Conservation (phyloP, 2,113 vertebrate genomes). For the Craseonycteris thonglongyai region DNA sequence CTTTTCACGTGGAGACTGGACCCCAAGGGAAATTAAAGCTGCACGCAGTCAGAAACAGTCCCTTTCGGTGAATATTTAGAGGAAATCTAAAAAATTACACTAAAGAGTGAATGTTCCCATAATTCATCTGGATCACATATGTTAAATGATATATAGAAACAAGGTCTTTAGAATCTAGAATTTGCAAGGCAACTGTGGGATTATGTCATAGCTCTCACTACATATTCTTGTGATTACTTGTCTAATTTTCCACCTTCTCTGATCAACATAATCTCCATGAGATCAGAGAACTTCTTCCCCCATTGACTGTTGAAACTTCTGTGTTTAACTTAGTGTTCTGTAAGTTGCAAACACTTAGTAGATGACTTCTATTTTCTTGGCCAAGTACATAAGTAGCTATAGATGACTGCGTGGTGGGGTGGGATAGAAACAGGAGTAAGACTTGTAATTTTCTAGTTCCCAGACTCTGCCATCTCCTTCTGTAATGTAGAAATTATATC, state of each 20-base stretch:
- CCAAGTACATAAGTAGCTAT: neutral
- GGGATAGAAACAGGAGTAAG: neutral
- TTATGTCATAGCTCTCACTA: constrained; percentile 30
- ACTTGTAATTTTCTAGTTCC: neutral
- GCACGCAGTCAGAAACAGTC: neutral
- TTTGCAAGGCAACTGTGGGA: constrained; percentile 3
- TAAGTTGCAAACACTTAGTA: neutral
- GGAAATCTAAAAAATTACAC: constrained; percentile 20
- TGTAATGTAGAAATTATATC: neutral
- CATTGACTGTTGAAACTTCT: neutral
- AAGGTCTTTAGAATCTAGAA: constrained; percentile 26
- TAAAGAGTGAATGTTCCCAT: neutral
- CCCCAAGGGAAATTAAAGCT: neutral
- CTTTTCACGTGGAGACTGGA: neutral
- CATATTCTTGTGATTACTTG: constrained; percentile 33
- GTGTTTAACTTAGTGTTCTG: neutral
- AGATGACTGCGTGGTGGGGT: neutral
- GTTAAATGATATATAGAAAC: neutral
- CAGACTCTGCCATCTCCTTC: neutral
- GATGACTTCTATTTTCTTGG: neutral
- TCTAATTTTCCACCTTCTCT: constrained; percentile 37
- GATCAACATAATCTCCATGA: neutral
- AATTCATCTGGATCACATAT: constrained; percentile 62
- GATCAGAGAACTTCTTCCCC: neutral
- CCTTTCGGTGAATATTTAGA: neutral